phyloP scores from a whole-genome alignment of 2,113 vertebrate genomes.

The Fulica atra region DNA sequence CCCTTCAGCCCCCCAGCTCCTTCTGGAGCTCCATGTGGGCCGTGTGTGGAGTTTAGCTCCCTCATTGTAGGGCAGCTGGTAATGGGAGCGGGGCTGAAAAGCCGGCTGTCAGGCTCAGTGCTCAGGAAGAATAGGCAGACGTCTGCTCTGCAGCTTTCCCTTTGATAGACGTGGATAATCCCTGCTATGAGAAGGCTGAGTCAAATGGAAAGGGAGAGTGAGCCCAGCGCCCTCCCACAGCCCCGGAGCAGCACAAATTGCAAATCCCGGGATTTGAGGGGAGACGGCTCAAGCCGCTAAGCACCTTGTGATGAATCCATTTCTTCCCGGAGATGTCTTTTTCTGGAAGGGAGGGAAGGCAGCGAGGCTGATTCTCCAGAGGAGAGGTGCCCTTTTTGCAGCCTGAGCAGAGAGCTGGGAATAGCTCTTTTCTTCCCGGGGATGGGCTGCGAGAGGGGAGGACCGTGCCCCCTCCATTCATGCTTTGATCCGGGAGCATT shows the following conservation, averaged over 20 bases:
- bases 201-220: constrained; percentile 65
- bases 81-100: constrained; percentile 61
- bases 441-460: background rate
- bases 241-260: constrained; percentile 3
- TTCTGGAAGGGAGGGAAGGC: background rate
- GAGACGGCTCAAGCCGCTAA: constrained; percentile 2
- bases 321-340: background rate
- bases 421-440: background rate
- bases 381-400: background rate
- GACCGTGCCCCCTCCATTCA: background rate
- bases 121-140: constrained; percentile 62
- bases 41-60: constrained; percentile 55
- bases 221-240: constrained; percentile 50
- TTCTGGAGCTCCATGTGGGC: constrained; percentile 63
- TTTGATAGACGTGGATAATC: constrained; percentile 72
- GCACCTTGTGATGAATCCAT: constrained; percentile 52
- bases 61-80: constrained; percentile 73
- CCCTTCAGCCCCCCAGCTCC: constrained; percentile 48
- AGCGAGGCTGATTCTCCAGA: background rate
- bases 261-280: constrained; percentile 52
- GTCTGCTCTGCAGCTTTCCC: constrained; percentile 71
- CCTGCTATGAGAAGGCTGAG: constrained; percentile 65
- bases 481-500: background rate
- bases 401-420: background rate
- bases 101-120: constrained; percentile 64